Evolutionary conservation across 2,797 vertebrate species (phyloP).

Genomic region (Tragelaphus eurycerus): DNA sequence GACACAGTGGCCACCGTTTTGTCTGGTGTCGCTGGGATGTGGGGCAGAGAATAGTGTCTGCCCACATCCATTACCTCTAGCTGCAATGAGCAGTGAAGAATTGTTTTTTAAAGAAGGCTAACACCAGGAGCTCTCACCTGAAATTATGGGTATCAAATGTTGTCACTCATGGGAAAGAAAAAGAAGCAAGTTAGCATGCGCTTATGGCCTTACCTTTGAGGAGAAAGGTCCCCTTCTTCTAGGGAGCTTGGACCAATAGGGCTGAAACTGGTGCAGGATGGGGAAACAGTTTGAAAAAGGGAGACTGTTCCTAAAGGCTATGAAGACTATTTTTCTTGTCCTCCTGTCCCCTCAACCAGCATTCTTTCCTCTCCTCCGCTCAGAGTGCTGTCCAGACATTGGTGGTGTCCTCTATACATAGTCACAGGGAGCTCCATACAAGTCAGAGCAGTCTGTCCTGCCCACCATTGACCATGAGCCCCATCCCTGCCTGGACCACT

Average conservation of each 20-base stretch:
- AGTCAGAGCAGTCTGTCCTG: not conserved
- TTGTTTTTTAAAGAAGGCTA: not conserved
- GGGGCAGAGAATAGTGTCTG: not conserved
- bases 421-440: not conserved
- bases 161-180: not conserved
- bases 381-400: not conserved
- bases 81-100: not conserved
- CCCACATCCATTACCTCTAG: not conserved
- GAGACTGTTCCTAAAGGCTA: not conserved
- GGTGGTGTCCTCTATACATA: not conserved
- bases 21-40: not conserved
- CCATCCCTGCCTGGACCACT: not conserved
- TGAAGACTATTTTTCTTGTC: not conserved
- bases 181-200: not conserved
- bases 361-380: not conserved
- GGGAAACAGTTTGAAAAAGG: not conserved
- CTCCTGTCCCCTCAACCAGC: not conserved
- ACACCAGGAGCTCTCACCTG: not conserved
- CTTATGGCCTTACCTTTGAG: not conserved
- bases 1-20: rapidly evolving
- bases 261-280: not conserved
- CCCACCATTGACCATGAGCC: not conserved
- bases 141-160: not conserved
- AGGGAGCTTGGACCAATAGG: not conserved
- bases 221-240: not conserved